A percentile compares a stretch with the other conserved stretches of the same genome.
Evolutionary conservation across 1,140 invertebrate species (phyloP).

Genomic region (Dinoponera quadriceps): DNA sequence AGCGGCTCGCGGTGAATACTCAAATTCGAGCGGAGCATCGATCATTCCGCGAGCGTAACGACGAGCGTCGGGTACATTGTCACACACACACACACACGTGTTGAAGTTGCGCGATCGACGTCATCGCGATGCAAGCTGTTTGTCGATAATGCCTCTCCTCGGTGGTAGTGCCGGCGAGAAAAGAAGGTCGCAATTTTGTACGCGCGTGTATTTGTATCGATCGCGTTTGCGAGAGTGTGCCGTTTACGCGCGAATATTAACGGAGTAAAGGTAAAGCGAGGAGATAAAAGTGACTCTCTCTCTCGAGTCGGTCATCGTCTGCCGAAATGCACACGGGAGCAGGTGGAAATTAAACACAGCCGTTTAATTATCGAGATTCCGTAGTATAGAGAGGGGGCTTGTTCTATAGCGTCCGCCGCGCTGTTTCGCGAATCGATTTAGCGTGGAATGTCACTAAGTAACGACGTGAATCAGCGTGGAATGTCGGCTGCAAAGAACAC

Average conservation of each 20-base stretch:
- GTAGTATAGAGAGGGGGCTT: not conserved
- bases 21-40: conserved; percentile 45
- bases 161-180: conserved; percentile 41
- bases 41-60: conserved; percentile 31
- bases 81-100: conserved; percentile 37
- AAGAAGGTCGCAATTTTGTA: conserved; percentile 40
- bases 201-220: conserved; percentile 43
- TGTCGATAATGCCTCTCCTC: conserved; percentile 56
- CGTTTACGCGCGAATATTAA: not conserved
- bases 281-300: too few species aligned
- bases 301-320: too few species aligned
- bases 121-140: conserved; percentile 60
- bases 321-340: not conserved
- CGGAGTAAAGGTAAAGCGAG: too few species aligned
- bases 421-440: conserved; percentile 59
- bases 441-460: conserved; percentile 60
- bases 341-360: conserved; percentile 53
- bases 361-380: conserved; percentile 57
- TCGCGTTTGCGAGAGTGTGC: conserved; percentile 19
- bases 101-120: conserved; percentile 43
- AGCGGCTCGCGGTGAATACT: conserved; percentile 7
- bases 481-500: conserved; percentile 57
- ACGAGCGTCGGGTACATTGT: conserved; percentile 52
- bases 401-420: conserved; percentile 25
- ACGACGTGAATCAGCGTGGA: conserved; percentile 57